phyloP scores from a whole-genome alignment of 2,113 vertebrate genomes.

The Anarrhichthys ocellatus region DNA sequence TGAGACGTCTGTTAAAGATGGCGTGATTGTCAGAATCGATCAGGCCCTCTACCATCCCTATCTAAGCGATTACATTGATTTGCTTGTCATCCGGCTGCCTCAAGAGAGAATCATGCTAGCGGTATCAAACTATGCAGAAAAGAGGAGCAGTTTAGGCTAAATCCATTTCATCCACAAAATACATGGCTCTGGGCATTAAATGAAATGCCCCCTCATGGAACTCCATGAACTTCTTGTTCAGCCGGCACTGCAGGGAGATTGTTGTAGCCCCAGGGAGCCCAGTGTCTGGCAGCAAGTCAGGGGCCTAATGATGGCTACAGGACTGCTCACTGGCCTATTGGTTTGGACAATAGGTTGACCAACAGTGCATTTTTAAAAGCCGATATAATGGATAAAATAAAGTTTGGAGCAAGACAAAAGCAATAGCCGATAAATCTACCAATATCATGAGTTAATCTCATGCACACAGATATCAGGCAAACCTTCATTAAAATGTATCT shows the following conservation, averaged over 20 bases:
- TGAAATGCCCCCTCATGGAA: conserved; percentile 33
- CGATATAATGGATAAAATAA: too few species aligned
- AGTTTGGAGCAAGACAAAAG: background rate
- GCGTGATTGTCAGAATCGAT: conserved; percentile 75
- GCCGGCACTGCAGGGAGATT: conserved; percentile 11
- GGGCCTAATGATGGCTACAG: conserved; percentile 24
- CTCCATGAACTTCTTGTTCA: conserved; percentile 29
- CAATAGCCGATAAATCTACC: background rate
- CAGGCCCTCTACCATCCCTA: conserved; percentile 49
- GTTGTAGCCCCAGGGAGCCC: conserved; percentile 39
- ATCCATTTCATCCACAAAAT: conserved; percentile 46
- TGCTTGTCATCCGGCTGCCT: conserved; percentile 55
- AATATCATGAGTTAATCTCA: background rate
- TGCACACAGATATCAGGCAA: background rate
- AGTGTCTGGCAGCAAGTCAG: conserved; percentile 39
- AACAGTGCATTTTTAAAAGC: background rate
- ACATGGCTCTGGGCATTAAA: conserved; percentile 33
- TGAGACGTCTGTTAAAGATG: conserved; percentile 76
- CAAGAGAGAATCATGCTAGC: conserved; percentile 26
- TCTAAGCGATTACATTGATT: conserved; percentile 65
- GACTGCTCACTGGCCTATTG: conserved; percentile 37
- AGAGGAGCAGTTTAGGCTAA: conserved; percentile 12
- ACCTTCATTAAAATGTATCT: background rate
- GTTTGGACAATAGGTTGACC: background rate
- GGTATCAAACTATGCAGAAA: conserved; percentile 40